These are phyloP conservation scores for Drosophila parthenogenetica DNA, from an alignment of 2,888 invertebrate species.

Conservation along the genomic window DNA sequence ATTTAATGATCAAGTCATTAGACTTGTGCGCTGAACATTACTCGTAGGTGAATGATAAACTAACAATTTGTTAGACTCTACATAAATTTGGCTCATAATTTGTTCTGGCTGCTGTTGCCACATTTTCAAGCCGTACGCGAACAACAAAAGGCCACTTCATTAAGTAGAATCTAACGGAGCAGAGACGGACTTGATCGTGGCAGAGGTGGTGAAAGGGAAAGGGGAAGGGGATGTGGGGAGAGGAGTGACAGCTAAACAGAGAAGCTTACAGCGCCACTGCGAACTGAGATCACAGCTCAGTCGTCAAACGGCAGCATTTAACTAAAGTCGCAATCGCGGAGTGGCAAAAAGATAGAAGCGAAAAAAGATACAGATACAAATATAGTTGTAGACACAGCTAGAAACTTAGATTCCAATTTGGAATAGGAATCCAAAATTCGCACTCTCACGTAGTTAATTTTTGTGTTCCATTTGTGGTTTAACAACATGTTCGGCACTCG, in stretches of 20 bases:
- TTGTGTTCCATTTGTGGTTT: conserved; percentile 31
- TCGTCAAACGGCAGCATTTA: conserved; percentile 74
- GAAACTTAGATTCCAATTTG: background rate
- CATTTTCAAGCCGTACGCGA: conserved; percentile 24
- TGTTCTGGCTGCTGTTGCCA: conserved; percentile 49
- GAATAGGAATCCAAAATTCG: background rate
- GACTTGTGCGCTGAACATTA: conserved; percentile 13
- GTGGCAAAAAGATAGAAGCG: conserved; percentile 31
- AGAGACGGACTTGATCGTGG: conserved; percentile 7
- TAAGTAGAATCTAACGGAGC: conserved; percentile 35
- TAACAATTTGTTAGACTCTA: conserved; percentile 30
- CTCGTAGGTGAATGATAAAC: conserved; percentile 20
- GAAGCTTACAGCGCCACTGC: conserved; percentile 65
- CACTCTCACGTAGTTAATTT: conserved; percentile 6
- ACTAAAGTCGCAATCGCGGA: conserved; percentile 70
- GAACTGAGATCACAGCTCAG: conserved; percentile 65
- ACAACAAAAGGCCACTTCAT: conserved; percentile 58
- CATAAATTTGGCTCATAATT: conserved; percentile 69
- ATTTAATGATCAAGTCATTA: conserved; percentile 40
- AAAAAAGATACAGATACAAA: conserved; percentile 31
- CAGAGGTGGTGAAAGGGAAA: conserved; percentile 9
- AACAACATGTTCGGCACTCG: conserved; percentile 61
- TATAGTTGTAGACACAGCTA: conserved; percentile 3
- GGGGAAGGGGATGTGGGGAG: background rate
- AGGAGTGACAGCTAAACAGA: conserved; percentile 35